Evolutionary conservation across 2,888 invertebrate species (phyloP).

Genomic region (Nyleta sp.): DNA sequence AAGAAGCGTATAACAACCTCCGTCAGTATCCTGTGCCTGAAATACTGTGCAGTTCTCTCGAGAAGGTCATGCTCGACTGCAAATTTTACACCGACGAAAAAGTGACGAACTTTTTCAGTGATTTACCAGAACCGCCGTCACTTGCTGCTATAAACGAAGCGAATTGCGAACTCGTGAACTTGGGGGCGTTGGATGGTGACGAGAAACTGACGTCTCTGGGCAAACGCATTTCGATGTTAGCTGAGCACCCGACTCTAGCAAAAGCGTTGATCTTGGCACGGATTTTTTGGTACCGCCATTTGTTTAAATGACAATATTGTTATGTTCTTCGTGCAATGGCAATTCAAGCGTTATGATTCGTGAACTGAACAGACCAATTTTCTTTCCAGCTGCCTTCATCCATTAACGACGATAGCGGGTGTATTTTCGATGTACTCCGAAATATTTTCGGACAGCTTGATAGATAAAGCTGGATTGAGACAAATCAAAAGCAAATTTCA

Average conservation of each 20-base stretch:
- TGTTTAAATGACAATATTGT: background rate
- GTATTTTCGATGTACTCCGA: conserved; percentile 83
- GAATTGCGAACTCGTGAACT: conserved; percentile 85
- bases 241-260: conserved; percentile 86
- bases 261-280: conserved; percentile 85
- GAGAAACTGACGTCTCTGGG: conserved; percentile 88
- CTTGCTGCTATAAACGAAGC: conserved; percentile 84
- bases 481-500: conserved; percentile 84
- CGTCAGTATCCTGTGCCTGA: conserved; percentile 85
- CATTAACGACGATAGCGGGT: conserved; percentile 83
- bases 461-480: conserved; percentile 83
- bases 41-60: conserved; percentile 85
- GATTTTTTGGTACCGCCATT: conserved; percentile 81
- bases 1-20: conserved; percentile 83
- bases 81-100: conserved; percentile 86
- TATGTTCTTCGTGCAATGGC: background rate
- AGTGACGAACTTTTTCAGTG: conserved; percentile 85
- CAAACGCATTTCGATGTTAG: conserved; percentile 83
- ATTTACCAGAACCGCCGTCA: conserved; percentile 86
- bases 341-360: conserved; percentile 1
- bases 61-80: conserved; percentile 85
- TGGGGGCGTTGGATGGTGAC: conserved; percentile 84
- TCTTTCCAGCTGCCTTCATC: conserved; percentile 82
- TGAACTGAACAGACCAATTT: conserved; percentile 27
- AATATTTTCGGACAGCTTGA: conserved; percentile 83